Evolutionary conservation across 1,140 invertebrate genomes (phyloP), one percentile per base, ranked within the genome.

Genomic region (Drosophila orosa): DNA sequence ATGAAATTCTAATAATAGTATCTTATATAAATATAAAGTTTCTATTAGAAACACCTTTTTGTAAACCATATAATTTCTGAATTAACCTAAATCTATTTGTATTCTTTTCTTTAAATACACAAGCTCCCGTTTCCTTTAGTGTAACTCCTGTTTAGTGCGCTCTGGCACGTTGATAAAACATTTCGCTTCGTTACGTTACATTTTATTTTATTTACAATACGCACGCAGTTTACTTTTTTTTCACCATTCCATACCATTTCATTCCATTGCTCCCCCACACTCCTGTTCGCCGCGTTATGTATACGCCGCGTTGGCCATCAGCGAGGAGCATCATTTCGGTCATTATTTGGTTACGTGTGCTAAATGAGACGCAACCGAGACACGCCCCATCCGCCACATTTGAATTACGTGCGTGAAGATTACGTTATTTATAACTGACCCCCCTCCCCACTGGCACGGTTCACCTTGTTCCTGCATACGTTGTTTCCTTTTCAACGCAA

Each of bases 331-430:
- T 84, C 81, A 89, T 89, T 90, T 90, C 56, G 85, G 85, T 90
- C 84, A 89, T 89, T 89, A 90, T 89, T 90, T 89, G 83, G 80
- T 63, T 89, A 89, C 84, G 84, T 89, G 84, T 80, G 84, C 69
- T 89, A 89, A 89, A 89, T 89, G 84, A 89, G 84, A 89, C 85
- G 84, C 84, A 82, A 78, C 84, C 25, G 25, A 40, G 61, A 66
- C 27, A 52, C 62, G 66, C 73, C 73, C 74, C 55, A 61, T 52
- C 45, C 68, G 77, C 55, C 74, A 58, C 73, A 79, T 89, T 89
- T 89, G 85, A 84, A 82, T 84, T 89, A 89, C 84, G 84, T 89
- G 84, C 84, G 77, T 89, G 80, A 89, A 89, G 84, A 89, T 89
- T 89, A 72, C 62, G 77, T 89, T 89, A 84, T 89, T 89, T 89